A percentile compares a stretch with the other conserved stretches of the same genome.
phyloP scores from a whole-genome alignment of 2,797 vertebrate species.

The Microctenopoma steveboyesi region DNA sequence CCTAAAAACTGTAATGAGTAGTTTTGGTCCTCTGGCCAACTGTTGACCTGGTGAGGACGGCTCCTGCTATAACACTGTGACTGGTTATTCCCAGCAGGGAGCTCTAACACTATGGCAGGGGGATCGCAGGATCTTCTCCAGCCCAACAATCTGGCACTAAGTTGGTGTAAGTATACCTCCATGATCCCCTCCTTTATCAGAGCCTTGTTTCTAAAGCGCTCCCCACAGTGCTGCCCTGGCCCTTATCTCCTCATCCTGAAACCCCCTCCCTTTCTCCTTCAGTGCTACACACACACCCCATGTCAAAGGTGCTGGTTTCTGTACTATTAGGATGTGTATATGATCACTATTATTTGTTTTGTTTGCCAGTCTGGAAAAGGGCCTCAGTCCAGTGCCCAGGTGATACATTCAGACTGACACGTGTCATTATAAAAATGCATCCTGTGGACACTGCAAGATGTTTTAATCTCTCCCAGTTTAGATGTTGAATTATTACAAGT shows the following conservation, averaged over 20 bases:
- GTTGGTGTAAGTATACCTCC: slow-evolving; percentile 89
- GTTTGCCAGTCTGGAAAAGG: slow-evolving; percentile 34
- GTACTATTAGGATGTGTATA: slow-evolving; percentile 10
- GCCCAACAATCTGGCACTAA: slow-evolving; percentile 90
- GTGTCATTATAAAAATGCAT: slow-evolving; percentile 25
- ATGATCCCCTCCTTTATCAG: slow-evolving; percentile 68
- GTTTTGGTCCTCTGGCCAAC: slow-evolving; percentile 66
- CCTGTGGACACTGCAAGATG: slow-evolving; percentile 30
- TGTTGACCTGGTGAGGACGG: slow-evolving; percentile 56
- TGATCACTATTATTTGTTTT: slow-evolving; percentile 43
- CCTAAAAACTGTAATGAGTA: slow-evolving; percentile 69
- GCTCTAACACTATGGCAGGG: slow-evolving; percentile 86
- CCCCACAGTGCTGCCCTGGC: slow-evolving; percentile 74
- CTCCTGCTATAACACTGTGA: slow-evolving; percentile 85
- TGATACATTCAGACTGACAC: slow-evolving; percentile 26
- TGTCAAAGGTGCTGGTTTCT: background rate
- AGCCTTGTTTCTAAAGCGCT: slow-evolving; percentile 45
- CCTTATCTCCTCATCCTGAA: slow-evolving; percentile 34
- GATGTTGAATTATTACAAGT: slow-evolving; percentile 36
- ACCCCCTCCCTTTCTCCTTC: slow-evolving; percentile 23
- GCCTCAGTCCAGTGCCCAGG: slow-evolving; percentile 28
- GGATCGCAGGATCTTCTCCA: slow-evolving; percentile 88
- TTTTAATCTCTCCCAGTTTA: slow-evolving; percentile 37
- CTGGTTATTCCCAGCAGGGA: slow-evolving; percentile 89
- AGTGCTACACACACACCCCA: slow-evolving; percentile 14